phyloP scores from a whole-genome alignment of 1,140 invertebrate genomes.

The Holotrichia oblita region DNA sequence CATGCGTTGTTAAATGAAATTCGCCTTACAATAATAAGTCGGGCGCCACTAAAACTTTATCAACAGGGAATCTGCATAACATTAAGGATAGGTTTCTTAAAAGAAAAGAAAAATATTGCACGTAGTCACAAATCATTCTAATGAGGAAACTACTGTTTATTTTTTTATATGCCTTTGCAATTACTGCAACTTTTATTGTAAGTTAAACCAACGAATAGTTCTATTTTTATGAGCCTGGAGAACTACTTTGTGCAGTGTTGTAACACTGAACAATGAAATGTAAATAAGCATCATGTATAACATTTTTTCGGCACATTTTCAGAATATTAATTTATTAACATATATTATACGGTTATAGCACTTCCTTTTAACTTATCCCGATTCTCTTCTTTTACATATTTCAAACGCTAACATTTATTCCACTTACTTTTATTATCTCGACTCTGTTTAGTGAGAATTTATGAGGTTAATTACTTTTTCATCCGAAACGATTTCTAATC shows the following conservation, averaged over 20 bases:
- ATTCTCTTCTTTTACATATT: slow-evolving; percentile 21
- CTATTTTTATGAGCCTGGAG: neutral
- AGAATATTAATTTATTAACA: slow-evolving; percentile 4
- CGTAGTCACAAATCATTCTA: neutral
- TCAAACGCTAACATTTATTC: neutral
- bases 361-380: slow-evolving; percentile 3
- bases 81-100: neutral
- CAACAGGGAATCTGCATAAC: slow-evolving; percentile 1
- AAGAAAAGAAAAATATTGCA: neutral
- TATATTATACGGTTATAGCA: neutral
- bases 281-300: neutral
- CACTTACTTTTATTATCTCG: neutral
- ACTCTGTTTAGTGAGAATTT: neutral
- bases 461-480: neutral
- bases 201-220: neutral
- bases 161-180: neutral
- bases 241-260: neutral
- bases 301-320: neutral
- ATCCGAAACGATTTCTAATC: slow-evolving; percentile 12
- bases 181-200: neutral
- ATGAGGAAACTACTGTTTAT: neutral
- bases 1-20: too few species aligned
- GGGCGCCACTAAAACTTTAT: neutral
- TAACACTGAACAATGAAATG: too few species aligned
- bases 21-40: neutral